These are phyloP conservation scores for Platycheirus albimanus DNA, from an alignment of 2,888 invertebrate species.

Conservation along the genomic window DNA sequence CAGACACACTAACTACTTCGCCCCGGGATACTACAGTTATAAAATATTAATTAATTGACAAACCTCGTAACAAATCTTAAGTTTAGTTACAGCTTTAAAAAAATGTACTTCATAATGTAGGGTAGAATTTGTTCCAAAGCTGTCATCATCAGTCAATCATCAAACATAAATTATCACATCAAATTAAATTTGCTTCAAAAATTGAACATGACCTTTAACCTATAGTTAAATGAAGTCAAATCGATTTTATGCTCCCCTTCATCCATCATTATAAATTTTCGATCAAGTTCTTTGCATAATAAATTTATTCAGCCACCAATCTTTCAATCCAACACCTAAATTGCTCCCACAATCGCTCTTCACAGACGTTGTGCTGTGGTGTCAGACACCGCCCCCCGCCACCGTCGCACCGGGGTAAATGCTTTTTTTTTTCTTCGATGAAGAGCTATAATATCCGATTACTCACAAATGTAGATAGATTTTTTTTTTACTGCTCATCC, in stretches of 20 bases:
- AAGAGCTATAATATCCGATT: slow-evolving; percentile 18
- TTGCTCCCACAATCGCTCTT: slow-evolving; percentile 28
- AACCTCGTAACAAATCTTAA: too few relatives aligned
- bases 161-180: neutral
- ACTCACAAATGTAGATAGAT: slow-evolving; percentile 17
- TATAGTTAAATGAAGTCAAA: slow-evolving; percentile 14
- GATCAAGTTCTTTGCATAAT: slow-evolving; percentile 46
- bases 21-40: too few relatives aligned
- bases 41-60: too few relatives aligned
- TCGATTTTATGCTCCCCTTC: slow-evolving; percentile 6
- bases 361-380: neutral
- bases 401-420: neutral
- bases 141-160: too few relatives aligned
- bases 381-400: neutral
- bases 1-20: too few relatives aligned
- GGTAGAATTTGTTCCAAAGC: too few relatives aligned
- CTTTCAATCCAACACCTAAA: slow-evolving; percentile 21
- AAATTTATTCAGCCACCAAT: slow-evolving; percentile 35
- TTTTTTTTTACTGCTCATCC: slow-evolving; percentile 23
- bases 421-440: neutral
- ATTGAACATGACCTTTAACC: neutral
- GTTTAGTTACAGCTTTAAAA: too few relatives aligned
- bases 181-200: neutral
- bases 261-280: slow-evolving; percentile 48
- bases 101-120: too few relatives aligned